These are phyloP conservation scores for Pardalotus punctatus DNA, from an alignment of 2,113 vertebrate genomes.

Conservation along the genomic window DNA sequence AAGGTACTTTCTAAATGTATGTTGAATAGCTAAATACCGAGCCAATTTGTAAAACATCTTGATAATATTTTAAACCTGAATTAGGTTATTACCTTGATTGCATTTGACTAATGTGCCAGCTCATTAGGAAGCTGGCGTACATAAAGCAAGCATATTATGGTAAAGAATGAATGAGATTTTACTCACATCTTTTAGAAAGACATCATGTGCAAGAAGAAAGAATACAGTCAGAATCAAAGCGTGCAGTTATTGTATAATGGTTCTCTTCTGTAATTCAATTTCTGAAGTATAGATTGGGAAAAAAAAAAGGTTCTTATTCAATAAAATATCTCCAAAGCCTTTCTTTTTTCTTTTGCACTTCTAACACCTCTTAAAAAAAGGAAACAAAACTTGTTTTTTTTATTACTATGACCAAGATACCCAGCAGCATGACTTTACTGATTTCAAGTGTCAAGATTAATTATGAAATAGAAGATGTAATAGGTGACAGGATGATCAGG, in stretches of 20 bases:
- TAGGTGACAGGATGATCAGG: background rate
- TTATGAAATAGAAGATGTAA: background rate
- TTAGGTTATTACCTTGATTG: conserved; percentile 58
- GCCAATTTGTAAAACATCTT: conserved; percentile 29
- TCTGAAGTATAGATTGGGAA: background rate
- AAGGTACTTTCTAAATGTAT: background rate
- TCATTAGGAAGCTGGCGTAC: conserved; percentile 23
- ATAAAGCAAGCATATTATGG: background rate
- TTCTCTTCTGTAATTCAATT: background rate
- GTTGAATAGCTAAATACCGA: conserved; percentile 5
- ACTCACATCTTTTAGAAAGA: background rate
- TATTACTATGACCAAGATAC: background rate
- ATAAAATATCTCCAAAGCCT: background rate
- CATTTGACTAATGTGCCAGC: conserved; percentile 47
- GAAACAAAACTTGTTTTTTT: background rate
- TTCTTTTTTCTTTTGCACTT: background rate
- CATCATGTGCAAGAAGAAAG: background rate
- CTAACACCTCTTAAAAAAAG: background rate
- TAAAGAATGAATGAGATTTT: background rate
- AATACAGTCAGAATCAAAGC: background rate
- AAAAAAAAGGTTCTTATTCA: background rate
- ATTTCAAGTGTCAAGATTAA: background rate
- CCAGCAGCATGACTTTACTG: background rate
- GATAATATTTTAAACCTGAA: conserved; percentile 29
- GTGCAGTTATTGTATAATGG: background rate